Evolutionary conservation across 2,113 vertebrate species (phyloP).

Genomic region (Burhinus oedicnemus): DNA sequence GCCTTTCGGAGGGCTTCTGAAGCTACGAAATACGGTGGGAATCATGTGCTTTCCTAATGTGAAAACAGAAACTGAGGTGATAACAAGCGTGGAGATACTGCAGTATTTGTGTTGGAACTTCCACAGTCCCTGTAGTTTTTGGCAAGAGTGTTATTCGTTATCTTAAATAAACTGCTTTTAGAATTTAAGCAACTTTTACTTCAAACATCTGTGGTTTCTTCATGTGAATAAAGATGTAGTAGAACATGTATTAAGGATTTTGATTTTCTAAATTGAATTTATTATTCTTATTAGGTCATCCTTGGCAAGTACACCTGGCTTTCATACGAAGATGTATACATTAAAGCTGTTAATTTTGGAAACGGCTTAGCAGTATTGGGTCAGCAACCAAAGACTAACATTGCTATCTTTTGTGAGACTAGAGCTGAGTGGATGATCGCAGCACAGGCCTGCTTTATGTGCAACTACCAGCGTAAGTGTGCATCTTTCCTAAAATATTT

Average conservation of each 20-base stretch:
- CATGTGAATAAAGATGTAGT: background rate
- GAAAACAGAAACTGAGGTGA: background rate
- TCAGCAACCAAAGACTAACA: conserved; percentile 87
- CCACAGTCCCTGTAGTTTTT: background rate
- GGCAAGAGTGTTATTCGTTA: background rate
- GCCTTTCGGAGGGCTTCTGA: background rate
- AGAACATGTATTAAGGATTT: background rate
- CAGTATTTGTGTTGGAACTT: background rate
- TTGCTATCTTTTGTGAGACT: conserved; percentile 96
- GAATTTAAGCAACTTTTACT: background rate
- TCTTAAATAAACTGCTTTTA: background rate
- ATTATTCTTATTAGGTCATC: conserved; percentile 81
- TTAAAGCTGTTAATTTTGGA: conserved; percentile 84
- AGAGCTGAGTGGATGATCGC: conserved; percentile 92
- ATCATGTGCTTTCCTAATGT: background rate
- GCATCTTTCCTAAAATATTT: background rate
- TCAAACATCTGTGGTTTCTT: background rate
- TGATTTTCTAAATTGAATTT: background rate
- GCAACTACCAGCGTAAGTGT: conserved; percentile 91
- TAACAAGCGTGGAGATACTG: background rate
- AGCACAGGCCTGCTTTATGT: conserved; percentile 92
- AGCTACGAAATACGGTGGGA: background rate
- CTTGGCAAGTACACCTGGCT: conserved; percentile 92
- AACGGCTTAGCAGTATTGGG: conserved; percentile 87
- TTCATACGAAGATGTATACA: conserved; percentile 83